phyloP scores from a whole-genome alignment of 2,797 vertebrate species.

The Sebastiscus albofasciatus region DNA sequence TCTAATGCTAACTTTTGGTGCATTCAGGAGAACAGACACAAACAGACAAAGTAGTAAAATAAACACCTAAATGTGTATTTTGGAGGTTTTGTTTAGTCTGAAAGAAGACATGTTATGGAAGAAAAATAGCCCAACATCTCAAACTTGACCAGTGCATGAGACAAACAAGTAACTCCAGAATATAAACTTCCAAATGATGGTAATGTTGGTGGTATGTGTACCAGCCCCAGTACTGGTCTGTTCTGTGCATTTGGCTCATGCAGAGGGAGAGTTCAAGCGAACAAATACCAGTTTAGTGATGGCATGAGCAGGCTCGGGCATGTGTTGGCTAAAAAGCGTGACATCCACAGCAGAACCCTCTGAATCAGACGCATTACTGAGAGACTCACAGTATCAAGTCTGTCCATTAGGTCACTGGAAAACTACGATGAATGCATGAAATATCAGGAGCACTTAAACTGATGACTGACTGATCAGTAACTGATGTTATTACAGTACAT shows the following conservation, averaged over 20 bases:
- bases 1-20: too few species aligned
- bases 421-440: constrained; percentile 13
- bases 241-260: constrained; percentile 19
- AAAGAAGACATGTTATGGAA: too few species aligned
- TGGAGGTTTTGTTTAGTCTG: too few species aligned
- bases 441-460: neutral
- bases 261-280: constrained; percentile 9
- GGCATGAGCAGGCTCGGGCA: constrained; percentile 67
- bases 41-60: too few species aligned
- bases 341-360: constrained; percentile 37
- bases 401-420: constrained; percentile 34
- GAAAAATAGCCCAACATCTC: too few species aligned
- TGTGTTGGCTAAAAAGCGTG: constrained; percentile 22
- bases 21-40: too few species aligned
- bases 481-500: neutral
- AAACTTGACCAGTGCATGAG: too few species aligned
- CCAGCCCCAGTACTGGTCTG: neutral
- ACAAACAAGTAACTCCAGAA: neutral
- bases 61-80: too few species aligned
- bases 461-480: constrained; percentile 4
- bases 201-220: neutral
- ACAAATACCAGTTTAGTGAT: constrained; percentile 64
- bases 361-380: constrained; percentile 43
- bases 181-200: neutral
- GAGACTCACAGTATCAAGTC: constrained; percentile 16